Evolutionary conservation across 35 echinoderm and acorn worm species (phyloP).

Genomic region (Antedon bifida): DNA sequence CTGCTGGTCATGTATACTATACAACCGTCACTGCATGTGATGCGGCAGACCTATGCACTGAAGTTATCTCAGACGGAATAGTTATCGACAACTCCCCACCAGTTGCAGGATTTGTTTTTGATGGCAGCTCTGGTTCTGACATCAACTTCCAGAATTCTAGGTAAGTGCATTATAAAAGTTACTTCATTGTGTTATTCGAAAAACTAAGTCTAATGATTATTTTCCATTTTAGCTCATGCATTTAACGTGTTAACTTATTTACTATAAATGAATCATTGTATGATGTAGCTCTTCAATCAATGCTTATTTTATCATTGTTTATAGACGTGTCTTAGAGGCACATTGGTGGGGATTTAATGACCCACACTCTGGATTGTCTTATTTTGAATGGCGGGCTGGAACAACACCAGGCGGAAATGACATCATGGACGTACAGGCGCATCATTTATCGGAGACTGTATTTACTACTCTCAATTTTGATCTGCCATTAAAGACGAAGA

Average conservation of each 20-base stretch:
- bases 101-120: constrained; percentile 12
- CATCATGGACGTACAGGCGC: neutral
- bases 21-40: too few species aligned
- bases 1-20: constrained; percentile 23
- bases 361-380: constrained; percentile 23
- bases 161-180: too few species aligned
- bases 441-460: constrained; percentile 20
- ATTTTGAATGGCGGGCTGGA: constrained; percentile 40
- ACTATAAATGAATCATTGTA: too few species aligned
- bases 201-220: too few species aligned
- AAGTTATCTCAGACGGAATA: constrained; percentile 32
- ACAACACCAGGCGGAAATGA: constrained; percentile 23
- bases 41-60: constrained; percentile 26
- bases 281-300: too few species aligned
- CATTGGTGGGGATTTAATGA: constrained; percentile 41
- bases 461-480: too few species aligned
- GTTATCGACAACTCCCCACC: too few species aligned
- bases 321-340: too few species aligned
- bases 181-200: too few species aligned
- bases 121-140: constrained; percentile 13
- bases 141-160: constrained; percentile 18
- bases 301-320: too few species aligned
- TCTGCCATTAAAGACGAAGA: neutral
- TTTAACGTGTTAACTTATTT: too few species aligned
- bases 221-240: too few species aligned